Conservation (phyloP, 2,888 invertebrate species). For the Patella ulyssiponensis region DNA sequence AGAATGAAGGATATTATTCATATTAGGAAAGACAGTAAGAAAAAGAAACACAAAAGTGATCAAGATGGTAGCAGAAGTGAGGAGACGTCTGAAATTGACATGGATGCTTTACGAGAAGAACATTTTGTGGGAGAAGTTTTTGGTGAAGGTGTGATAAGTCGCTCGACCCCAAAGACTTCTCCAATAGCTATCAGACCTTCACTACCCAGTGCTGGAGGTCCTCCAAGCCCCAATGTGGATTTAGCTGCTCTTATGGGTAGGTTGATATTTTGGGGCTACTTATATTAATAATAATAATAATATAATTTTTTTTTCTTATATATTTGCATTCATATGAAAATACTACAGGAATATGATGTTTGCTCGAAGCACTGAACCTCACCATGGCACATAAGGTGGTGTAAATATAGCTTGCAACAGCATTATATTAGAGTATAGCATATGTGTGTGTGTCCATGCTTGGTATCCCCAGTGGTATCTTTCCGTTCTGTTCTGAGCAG, state of each 20-base stretch:
- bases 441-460: too few species aligned
- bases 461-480: too few species aligned
- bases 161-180: slow-evolving; percentile 61
- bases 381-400: too few species aligned
- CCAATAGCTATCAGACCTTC: slow-evolving; percentile 46
- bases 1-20: slow-evolving; percentile 85
- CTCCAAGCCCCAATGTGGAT: slow-evolving; percentile 38
- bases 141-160: slow-evolving; percentile 55
- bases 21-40: slow-evolving; percentile 79
- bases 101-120: slow-evolving; percentile 52
- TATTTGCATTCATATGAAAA: too few species aligned
- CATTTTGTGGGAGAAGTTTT: slow-evolving; percentile 41
- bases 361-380: too few species aligned
- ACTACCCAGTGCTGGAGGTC: slow-evolving; percentile 11
- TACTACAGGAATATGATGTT: too few species aligned
- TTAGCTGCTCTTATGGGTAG: slow-evolving; percentile 64
- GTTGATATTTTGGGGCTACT: slow-evolving; percentile 21
- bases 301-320: too few species aligned
- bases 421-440: too few species aligned
- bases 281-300: too few species aligned
- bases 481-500: too few species aligned
- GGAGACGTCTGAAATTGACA: slow-evolving; percentile 59
- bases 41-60: slow-evolving; percentile 70
- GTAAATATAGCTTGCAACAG: too few species aligned
- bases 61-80: slow-evolving; percentile 46